Evolutionary conservation across 2,888 invertebrate genomes (phyloP).

Genomic region (Drosophila lutescens): DNA sequence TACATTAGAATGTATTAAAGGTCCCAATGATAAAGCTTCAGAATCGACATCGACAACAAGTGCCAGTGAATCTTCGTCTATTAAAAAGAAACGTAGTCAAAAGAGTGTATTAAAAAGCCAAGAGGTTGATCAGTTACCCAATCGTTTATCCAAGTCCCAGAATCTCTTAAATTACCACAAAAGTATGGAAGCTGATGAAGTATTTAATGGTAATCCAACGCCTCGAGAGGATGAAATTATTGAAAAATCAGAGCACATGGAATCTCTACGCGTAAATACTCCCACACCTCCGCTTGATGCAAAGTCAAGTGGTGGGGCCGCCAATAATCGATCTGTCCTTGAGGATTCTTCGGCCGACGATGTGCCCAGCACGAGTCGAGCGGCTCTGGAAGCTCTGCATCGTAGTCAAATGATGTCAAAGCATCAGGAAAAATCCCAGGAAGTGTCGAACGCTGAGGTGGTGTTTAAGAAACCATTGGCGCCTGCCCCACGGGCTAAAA

Average conservation of each 20-base stretch:
- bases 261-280: slow-evolving; percentile 2
- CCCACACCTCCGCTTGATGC: background rate
- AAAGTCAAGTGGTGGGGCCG: background rate
- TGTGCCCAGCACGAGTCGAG: slow-evolving; percentile 33
- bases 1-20: slow-evolving; percentile 3
- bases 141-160: background rate
- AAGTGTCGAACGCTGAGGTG: background rate
- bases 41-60: no score
- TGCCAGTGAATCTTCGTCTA: background rate
- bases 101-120: background rate
- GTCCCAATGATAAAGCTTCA: no score
- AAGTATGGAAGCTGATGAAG: background rate
- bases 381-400: slow-evolving; percentile 20
- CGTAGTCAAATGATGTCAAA: background rate
- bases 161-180: background rate
- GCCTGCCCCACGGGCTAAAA: slow-evolving; percentile 51
- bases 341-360: background rate
- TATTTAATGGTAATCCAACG: background rate
- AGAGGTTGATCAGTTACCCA: background rate
- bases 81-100: background rate
- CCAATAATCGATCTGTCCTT: background rate
- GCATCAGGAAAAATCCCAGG: no score
- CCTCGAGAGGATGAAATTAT: background rate
- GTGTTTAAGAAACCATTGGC: slow-evolving; percentile 63
- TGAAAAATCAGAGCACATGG: background rate